Base-by-base conservation (phyloP, 2,797 vertebrate species). In the Myotis daubentonii region DNA sequence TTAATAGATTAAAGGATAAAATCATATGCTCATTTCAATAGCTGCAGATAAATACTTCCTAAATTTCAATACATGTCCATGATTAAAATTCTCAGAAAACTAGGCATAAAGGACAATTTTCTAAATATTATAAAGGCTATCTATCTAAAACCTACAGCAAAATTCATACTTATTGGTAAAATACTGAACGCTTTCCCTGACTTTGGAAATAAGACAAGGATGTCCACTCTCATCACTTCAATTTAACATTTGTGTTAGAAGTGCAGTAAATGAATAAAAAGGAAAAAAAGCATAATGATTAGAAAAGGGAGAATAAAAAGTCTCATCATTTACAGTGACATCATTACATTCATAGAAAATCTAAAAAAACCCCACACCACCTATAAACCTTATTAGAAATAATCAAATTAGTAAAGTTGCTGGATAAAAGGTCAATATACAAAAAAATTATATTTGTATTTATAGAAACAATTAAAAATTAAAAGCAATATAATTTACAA, bases 251-350 rank as follows among this genome's bases (percentile, higher is more conserved):
- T 83, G 10, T 38, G 53, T 72, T 76, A 49, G 12, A 89, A 57
- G 44, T 82, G 8, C 5, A 66, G 15, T 78, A 47, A 83, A 89
- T 78, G 28, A 83, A 86, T 12, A 10, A 85, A 60, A 72, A 57
- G 66, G 5, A 13, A 68, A 66, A 66, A 53, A 38, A 0, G 0
- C 15, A 55, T 60, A 80, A 79, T 20, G 7, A 55, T 66, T 78
- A 55, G 33, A 88, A 88, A 68, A 94, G 11, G 36, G 72, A 55
- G 70, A 91, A 92, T 25, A 12, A 84, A 95, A 93, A 70, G 68
- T 68, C 36, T 65, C 30, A 66, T 72, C 66, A 55, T 30, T 88
- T 62, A 74, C 2, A 49, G 13, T 79, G 25, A 53, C 7, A 75
- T 57, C 33, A 83, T 74, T 84, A 36, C 1, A 55, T 88, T 85